Percentiles rank a stretch among this genome's conserved stretches.
Conservation (phyloP, 2,797 vertebrate genomes). For the Xenopus petersii region DNA sequence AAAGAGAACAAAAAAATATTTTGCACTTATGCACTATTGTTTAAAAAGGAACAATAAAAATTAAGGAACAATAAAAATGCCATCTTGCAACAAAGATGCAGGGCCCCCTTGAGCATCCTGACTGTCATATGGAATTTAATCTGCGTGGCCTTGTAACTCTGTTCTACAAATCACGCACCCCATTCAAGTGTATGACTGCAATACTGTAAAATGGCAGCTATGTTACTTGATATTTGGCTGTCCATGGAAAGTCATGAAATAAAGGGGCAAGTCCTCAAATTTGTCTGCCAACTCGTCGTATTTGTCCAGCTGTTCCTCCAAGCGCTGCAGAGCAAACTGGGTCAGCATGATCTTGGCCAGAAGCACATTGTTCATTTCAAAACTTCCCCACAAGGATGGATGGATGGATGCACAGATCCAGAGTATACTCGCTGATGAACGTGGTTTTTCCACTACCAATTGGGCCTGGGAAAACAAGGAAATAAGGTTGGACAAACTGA, state of each 20-base stretch:
- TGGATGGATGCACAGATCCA: slow-evolving; percentile 89
- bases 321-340: slow-evolving; percentile 78
- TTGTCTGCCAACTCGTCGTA: slow-evolving; percentile 91
- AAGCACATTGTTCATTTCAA: slow-evolving; percentile 96
- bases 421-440: slow-evolving; percentile 89
- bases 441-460: slow-evolving; percentile 97
- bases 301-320: slow-evolving; percentile 88
- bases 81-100: no score
- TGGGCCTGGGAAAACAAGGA: slow-evolving; percentile 70
- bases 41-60: no score
- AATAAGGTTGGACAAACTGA: no score
- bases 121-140: no score
- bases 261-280: slow-evolving; percentile 91
- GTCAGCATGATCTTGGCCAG: no score
- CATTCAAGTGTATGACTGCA: no score
- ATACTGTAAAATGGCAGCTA: not conserved
- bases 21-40: no score
- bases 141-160: no score
- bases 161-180: no score
- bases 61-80: no score
- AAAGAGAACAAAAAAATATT: no score
- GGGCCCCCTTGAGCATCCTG: no score
- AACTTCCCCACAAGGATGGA: slow-evolving; percentile 88
- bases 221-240: slow-evolving; percentile 91
- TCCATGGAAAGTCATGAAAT: slow-evolving; percentile 98